Evolutionary conservation across 2,888 invertebrate genomes (phyloP).

Genomic region (Tipula helvola): DNA sequence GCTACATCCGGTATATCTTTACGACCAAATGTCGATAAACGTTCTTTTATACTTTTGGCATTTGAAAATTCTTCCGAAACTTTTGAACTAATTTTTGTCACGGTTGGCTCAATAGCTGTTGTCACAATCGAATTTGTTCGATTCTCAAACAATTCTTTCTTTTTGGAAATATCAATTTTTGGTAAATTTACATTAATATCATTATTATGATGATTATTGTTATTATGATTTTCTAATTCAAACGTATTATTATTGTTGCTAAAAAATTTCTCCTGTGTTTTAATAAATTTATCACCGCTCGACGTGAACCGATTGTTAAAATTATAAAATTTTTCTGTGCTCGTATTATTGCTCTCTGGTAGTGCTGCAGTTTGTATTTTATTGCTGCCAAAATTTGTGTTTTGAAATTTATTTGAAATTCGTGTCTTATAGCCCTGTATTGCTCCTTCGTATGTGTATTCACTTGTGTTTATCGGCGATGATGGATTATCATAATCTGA

Average conservation of each 20-base stretch:
- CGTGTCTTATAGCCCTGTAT: slow-evolving; percentile 76
- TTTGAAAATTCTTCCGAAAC: slow-evolving; percentile 45
- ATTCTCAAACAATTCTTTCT: slow-evolving; percentile 71
- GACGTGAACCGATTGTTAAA: slow-evolving; percentile 20
- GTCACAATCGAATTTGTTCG: neutral
- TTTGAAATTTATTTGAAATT: slow-evolving; percentile 42
- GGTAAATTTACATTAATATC: slow-evolving; percentile 40
- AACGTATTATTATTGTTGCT: slow-evolving; percentile 15
- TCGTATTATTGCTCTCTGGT: neutral
- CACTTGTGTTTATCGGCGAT: slow-evolving; percentile 56
- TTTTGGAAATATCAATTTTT: slow-evolving; percentile 71
- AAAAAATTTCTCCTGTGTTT: slow-evolving; percentile 8
- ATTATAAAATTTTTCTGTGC: neutral
- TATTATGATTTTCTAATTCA: neutral
- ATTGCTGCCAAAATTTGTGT: neutral
- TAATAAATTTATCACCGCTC: slow-evolving; percentile 17
- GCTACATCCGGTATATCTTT: slow-evolving; percentile 17
- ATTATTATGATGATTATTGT: slow-evolving; percentile 22
- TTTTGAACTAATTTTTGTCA: slow-evolving; percentile 21
- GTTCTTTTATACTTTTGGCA: slow-evolving; percentile 58
- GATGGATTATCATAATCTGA: slow-evolving; percentile 54
- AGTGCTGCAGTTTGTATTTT: neutral
- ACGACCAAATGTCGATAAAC: slow-evolving; percentile 40
- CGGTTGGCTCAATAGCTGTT: neutral
- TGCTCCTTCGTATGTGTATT: slow-evolving; percentile 79